Evolutionary conservation across 2,797 vertebrate species (phyloP), one percentile per base, ranked within the genome.

Genomic region (Ctenopoma kingsleyae): DNA sequence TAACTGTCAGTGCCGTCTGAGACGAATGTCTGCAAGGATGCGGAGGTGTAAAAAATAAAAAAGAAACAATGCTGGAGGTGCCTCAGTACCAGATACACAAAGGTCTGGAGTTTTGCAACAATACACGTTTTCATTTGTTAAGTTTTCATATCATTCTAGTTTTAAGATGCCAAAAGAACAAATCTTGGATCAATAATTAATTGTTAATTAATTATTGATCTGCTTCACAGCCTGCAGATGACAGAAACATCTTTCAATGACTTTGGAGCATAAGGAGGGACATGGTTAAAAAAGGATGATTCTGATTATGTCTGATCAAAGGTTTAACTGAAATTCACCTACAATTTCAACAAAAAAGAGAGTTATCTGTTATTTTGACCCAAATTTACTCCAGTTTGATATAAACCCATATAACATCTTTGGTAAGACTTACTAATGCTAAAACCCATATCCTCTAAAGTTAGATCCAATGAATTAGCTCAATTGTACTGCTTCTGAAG

Each of bases 391-490:
- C 25, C 12, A 40, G 25, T 16, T 13, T 57, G 30, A 52, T 38
- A 22, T 35, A 17, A 65, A 72, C 48, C 16, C 2, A 0, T 17
- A 46, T 46, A n/a, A 32, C 16, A 12, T 35, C 5, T 60, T 63
- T 62, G 32, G 8, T 17, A 9, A 41, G 30, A 16, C 22, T 17
- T 27, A 50, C 32, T 12, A 2, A 20, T 19, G 23, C 15, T 38
- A 66, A 65, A 72, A 56, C 43, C 25, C 27, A 20, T 17, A 6
- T 54, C 25, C 46, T 64, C 23, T 44, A 0, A 23, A 46, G 53
- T 44, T 53, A 8, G 17, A 73, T 48, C 58, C 36, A 55, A 25
- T 46, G 68, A 84, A 70, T 73, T 70, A 72, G 25, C 57, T 81
- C 32, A 6, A 46, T 52, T 48, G 60, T 9, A 36, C 60, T 46